Evolutionary conservation across 2,797 vertebrate species (phyloP).

Genomic region (Danio tinwini): DNA sequence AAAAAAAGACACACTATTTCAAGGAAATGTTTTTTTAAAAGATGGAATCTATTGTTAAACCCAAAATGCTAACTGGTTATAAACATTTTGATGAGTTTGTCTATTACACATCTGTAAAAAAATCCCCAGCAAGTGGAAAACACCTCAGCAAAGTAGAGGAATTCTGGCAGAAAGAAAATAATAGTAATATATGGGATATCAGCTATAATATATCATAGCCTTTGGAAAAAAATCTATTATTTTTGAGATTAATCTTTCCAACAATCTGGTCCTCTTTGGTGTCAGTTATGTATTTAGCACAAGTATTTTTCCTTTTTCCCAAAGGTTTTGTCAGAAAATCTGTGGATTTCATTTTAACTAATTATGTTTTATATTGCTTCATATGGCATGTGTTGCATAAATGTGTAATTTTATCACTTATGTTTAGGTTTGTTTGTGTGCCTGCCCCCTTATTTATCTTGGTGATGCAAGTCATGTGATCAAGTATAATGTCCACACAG

Average conservation of each 20-base stretch:
- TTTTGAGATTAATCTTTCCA: too few relatives aligned
- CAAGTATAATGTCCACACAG: not conserved
- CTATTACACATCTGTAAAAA: not conserved
- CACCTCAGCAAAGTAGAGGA: conserved; percentile 20
- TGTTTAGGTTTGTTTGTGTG: not conserved
- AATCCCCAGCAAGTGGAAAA: not conserved
- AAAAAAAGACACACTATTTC: not conserved
- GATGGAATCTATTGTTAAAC: not conserved
- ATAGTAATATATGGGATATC: not conserved
- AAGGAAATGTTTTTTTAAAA: not conserved
- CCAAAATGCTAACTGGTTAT: not conserved
- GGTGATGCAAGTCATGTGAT: not conserved
- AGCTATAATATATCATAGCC: not conserved
- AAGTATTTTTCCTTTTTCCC: not conserved
- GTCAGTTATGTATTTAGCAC: not conserved
- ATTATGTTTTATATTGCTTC: not conserved
- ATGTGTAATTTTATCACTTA: not conserved
- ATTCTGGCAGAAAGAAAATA: conserved; percentile 5
- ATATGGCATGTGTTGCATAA: not conserved
- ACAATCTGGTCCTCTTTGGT: too few relatives aligned
- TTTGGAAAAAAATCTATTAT: not conserved
- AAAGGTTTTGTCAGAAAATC: not conserved
- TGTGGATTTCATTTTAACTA: not conserved
- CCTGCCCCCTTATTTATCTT: not conserved
- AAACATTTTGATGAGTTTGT: not conserved